A percentile compares a stretch with the other conserved stretches of the same genome.
phyloP scores from a whole-genome alignment of 2,888 invertebrate genomes.

The Cremastobaeus sp. region DNA sequence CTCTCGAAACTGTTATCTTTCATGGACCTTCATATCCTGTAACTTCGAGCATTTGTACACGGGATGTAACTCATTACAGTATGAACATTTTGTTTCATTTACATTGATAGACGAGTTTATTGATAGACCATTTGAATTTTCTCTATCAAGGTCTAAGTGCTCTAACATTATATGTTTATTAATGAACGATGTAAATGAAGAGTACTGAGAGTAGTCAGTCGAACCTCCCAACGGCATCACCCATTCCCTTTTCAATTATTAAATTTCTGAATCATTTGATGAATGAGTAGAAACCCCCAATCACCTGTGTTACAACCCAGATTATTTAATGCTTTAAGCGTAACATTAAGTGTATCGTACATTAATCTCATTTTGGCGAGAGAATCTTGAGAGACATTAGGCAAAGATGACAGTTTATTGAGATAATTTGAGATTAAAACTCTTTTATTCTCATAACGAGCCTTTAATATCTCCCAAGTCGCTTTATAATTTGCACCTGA shows the following conservation, averaged over 20 bases:
- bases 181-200: neutral
- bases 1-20: too few species aligned
- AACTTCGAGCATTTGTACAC: too few species aligned
- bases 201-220: neutral
- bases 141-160: neutral
- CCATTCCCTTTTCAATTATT: neutral
- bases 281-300: neutral
- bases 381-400: neutral
- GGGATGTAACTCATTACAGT: neutral
- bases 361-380: neutral
- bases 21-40: too few species aligned
- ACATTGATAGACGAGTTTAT: too few species aligned
- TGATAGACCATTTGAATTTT: neutral
- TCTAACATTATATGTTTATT: neutral
- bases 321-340: neutral
- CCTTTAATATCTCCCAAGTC: neutral
- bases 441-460: neutral
- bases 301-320: neutral
- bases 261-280: neutral
- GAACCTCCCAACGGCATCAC: neutral
- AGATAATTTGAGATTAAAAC: neutral
- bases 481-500: neutral
- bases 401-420: neutral
- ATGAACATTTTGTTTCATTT: neutral
- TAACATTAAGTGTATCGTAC: neutral